A percentile compares a stretch with the other conserved stretches of the same genome.
Evolutionary conservation across 2,888 invertebrate genomes (phyloP).

Genomic region (Pilophorus perplexus): DNA sequence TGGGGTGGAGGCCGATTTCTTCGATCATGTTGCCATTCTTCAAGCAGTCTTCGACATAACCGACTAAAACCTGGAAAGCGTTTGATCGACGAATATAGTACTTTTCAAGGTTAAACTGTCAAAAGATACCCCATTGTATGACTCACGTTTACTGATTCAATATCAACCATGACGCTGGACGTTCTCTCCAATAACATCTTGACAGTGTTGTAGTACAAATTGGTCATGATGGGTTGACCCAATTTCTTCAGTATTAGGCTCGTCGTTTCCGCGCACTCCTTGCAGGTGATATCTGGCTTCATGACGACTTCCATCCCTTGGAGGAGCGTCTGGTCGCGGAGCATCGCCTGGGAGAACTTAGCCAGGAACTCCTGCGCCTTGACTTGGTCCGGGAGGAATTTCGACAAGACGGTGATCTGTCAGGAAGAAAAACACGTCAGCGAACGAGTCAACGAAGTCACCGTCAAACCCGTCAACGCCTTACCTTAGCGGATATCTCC

Average conservation of each 20-base stretch:
- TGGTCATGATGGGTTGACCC: constrained; percentile 91
- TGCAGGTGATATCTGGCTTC: constrained; percentile 86
- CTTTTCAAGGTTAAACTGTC: neutral
- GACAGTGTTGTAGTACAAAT: constrained; percentile 91
- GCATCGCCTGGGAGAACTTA: constrained; percentile 77
- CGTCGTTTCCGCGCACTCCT: constrained; percentile 89
- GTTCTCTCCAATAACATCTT: constrained; percentile 92
- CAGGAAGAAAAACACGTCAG: too few species aligned
- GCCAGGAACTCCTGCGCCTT: constrained; percentile 85
- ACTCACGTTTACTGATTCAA: constrained; percentile 66
- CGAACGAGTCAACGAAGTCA: too few species aligned
- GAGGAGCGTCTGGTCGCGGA: constrained; percentile 56
- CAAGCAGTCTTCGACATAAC: constrained; percentile 69
- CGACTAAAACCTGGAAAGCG: constrained; percentile 57
- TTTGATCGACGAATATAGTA: too few species aligned
- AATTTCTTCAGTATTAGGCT: constrained; percentile 74
- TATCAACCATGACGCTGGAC: constrained; percentile 95
- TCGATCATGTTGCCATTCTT: constrained; percentile 67
- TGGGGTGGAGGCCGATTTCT: constrained; percentile 74
- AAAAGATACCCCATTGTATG: neutral
- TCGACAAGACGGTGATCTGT: constrained; percentile 53
- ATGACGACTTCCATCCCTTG: constrained; percentile 81
- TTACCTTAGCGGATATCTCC: constrained; percentile 59
- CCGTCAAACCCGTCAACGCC: too few species aligned
- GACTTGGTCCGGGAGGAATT: constrained; percentile 86